These are phyloP conservation scores for Leptinotarsa texana DNA, from an alignment of 1,140 invertebrate species.

Conservation along the genomic window DNA sequence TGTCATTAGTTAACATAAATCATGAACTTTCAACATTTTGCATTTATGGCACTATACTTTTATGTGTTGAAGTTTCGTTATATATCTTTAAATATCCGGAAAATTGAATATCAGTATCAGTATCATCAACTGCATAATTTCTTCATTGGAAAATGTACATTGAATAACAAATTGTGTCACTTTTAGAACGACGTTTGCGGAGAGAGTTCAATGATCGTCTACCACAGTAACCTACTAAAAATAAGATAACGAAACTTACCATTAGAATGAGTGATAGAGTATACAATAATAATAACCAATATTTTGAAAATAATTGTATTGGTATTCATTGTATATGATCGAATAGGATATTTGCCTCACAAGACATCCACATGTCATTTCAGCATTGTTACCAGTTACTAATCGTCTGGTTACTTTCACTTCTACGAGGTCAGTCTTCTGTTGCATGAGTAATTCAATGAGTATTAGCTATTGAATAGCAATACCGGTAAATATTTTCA, in stretches of 20 bases:
- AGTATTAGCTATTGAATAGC: neutral
- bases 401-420: slow-evolving; percentile 1
- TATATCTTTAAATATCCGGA: no score
- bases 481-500: no score
- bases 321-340: neutral
- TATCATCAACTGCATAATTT: no score
- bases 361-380: neutral
- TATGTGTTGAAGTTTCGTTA: no score
- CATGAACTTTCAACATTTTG: no score
- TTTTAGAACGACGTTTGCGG: no score
- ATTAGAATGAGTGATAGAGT: neutral
- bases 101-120: no score
- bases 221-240: neutral
- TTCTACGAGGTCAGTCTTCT: neutral
- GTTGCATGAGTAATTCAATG: neutral
- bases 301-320: neutral
- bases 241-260: neutral
- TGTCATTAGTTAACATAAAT: no score
- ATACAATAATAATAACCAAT: neutral
- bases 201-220: slow-evolving; percentile 5
- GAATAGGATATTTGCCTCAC: neutral
- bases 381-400: neutral
- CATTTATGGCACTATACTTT: no score
- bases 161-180: no score
- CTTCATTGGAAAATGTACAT: no score